phyloP scores from a whole-genome alignment of 64 coral and sea anemone species.

The Acropora yongei region DNA sequence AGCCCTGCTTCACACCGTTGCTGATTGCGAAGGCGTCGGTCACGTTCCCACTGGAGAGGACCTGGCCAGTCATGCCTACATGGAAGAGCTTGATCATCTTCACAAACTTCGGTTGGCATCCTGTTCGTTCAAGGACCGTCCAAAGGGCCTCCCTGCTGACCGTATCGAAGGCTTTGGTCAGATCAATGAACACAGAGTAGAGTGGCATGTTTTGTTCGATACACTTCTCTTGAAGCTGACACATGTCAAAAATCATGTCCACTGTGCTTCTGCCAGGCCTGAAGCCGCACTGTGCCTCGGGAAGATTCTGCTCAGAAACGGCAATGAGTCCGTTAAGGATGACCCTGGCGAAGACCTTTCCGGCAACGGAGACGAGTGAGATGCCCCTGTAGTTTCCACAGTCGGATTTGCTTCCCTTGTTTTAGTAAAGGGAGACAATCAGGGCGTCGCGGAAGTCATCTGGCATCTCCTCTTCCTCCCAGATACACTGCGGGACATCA shows the following conservation, averaged over 20 bases:
- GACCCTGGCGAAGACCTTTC: conserved; percentile 57
- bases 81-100: too few relatives aligned
- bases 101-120: conserved; percentile 12
- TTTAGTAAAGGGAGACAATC: conserved; percentile 65
- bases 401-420: conserved; percentile 47
- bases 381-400: conserved; percentile 65
- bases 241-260: conserved; percentile 27
- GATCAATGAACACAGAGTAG: conserved; percentile 22
- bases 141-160: neutral
- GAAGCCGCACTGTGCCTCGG: too few relatives aligned
- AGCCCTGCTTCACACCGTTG: too few relatives aligned
- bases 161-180: conserved; percentile 35
- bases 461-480: conserved; percentile 65
- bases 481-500: conserved; percentile 52
- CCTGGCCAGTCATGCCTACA: too few relatives aligned
- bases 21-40: too few relatives aligned
- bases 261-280: conserved; percentile 6
- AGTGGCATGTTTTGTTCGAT: neutral
- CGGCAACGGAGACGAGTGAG: conserved; percentile 45
- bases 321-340: neutral
- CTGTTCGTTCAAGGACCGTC: neutral
- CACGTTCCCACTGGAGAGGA: too few relatives aligned
- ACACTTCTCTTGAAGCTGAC: conserved; percentile 39
- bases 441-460: conserved; percentile 49
- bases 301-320: neutral